A percentile compares a stretch with the other conserved stretches of the same genome.
phyloP scores from a whole-genome alignment of 2,113 vertebrate genomes.

The pig (Sus scrofa) region DNA sequence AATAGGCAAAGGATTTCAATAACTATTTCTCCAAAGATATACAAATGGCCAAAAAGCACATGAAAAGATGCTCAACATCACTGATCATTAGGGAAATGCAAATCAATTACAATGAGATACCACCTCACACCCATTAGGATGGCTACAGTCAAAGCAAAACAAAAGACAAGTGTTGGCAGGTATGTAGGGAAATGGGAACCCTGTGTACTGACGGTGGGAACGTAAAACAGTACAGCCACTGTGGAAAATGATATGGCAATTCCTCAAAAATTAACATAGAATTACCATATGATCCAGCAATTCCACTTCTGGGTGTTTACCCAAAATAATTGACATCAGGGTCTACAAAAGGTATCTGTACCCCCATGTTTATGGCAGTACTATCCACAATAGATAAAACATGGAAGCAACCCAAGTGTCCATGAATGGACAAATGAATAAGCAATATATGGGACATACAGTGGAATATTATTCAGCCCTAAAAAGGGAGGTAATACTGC shows the following conservation, averaged over 20 bases:
- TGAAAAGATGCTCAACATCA: not conserved
- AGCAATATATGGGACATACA: not conserved
- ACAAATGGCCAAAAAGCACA: not conserved
- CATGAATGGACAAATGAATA: not conserved
- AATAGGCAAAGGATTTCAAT: not conserved
- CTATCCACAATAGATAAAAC: not conserved
- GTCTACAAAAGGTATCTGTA: not conserved
- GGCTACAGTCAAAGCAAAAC: not conserved
- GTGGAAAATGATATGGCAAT: not conserved
- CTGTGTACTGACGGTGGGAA: no score
- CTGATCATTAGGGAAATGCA: not conserved
- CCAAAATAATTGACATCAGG: not conserved
- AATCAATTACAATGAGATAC: not conserved
- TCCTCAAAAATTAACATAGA: not conserved
- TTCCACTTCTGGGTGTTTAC: not conserved
- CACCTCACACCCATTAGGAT: not conserved
- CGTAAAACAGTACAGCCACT: not conserved
- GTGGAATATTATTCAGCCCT: not conserved
- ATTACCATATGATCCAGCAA: not conserved
- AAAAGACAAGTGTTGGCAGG: not conserved
- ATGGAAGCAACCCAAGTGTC: not conserved
- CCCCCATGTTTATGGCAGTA: not conserved
- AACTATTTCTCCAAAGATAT: not conserved
- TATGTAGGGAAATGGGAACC: not conserved
- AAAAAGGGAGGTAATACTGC: not conserved